Conservation (phyloP, 2,797 vertebrate genomes). For the Urophycis tenuis region DNA sequence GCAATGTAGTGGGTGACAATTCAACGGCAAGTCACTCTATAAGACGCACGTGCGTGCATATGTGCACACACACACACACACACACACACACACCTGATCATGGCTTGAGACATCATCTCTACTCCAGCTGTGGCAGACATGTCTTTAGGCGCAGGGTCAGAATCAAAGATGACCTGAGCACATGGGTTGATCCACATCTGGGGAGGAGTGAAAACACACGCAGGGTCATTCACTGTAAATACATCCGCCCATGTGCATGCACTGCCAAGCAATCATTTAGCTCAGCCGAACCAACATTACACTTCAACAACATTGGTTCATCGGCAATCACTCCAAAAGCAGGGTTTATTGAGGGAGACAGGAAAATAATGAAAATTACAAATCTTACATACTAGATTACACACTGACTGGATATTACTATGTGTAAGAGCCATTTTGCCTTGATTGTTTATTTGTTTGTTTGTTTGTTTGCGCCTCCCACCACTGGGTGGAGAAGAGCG, state of each 20-base stretch:
- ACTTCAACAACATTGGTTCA: neutral
- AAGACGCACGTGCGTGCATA: neutral
- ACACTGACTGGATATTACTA: no score
- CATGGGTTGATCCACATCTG: slow-evolving; percentile 99
- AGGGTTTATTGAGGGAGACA: neutral
- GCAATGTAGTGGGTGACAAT: neutral
- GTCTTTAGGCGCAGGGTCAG: slow-evolving; percentile 91
- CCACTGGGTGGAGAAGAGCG: no score
- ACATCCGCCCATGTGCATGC: neutral
- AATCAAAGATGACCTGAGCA: slow-evolving; percentile 94
- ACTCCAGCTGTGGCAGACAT: slow-evolving; percentile 74
- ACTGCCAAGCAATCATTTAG: neutral
- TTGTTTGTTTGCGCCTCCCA: no score
- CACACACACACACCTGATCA: slow-evolving; percentile 79
- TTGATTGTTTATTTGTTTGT: no score
- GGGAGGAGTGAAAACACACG: neutral
- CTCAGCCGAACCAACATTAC: neutral
- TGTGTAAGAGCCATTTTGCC: no score
- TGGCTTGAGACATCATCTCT: slow-evolving; percentile 97
- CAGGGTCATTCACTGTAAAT: neutral
- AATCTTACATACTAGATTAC: neutral
- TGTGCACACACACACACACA: neutral
- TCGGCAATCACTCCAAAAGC: neutral
- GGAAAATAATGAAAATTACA: neutral
- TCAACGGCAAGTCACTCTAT: neutral